Conservation (phyloP, 1,140 invertebrate species). For the Thaumatotibia leucotreta region DNA sequence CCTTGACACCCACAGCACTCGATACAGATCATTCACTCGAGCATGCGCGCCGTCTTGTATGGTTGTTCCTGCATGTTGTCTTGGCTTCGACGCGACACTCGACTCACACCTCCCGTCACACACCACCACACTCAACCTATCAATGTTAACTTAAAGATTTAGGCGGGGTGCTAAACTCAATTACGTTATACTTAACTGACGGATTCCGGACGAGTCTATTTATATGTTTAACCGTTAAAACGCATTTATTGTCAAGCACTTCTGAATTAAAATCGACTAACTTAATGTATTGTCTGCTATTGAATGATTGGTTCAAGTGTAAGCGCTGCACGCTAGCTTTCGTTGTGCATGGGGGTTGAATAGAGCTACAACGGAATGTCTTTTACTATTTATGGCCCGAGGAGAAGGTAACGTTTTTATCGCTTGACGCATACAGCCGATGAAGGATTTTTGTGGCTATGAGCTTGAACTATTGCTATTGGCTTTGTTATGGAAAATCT, state of each 20-base stretch:
- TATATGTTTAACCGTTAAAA: constrained; percentile 35
- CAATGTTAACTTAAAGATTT: constrained; percentile 1
- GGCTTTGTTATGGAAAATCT: constrained; percentile 73
- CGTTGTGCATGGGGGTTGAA: constrained; percentile 72
- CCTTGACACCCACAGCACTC: constrained; percentile 43
- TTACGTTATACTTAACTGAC: constrained; percentile 12
- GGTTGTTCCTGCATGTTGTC: constrained; percentile 71
- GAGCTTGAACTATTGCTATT: constrained; percentile 68
- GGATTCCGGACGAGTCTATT: constrained; percentile 17
- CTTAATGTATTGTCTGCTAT: constrained; percentile 39
- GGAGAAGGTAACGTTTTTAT: constrained; percentile 64
- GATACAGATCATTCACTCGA: constrained; percentile 60
- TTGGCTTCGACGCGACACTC: constrained; percentile 64
- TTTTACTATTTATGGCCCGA: constrained; percentile 43
- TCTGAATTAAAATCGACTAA: constrained; percentile 34
- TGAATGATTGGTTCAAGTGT: constrained; percentile 62
- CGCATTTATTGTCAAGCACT: constrained; percentile 30
- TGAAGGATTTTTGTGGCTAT: constrained; percentile 50
- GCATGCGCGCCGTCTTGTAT: constrained; percentile 64
- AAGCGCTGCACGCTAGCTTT: constrained; percentile 73
- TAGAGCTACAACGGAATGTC: constrained; percentile 69
- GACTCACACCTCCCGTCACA: constrained; percentile 15
- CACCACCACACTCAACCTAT: constrained; percentile 16
- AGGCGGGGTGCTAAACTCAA: not conserved
- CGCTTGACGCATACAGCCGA: constrained; percentile 60